Evolutionary conservation across 2,888 invertebrate genomes (phyloP).

Genomic region (Metalampra italica): DNA sequence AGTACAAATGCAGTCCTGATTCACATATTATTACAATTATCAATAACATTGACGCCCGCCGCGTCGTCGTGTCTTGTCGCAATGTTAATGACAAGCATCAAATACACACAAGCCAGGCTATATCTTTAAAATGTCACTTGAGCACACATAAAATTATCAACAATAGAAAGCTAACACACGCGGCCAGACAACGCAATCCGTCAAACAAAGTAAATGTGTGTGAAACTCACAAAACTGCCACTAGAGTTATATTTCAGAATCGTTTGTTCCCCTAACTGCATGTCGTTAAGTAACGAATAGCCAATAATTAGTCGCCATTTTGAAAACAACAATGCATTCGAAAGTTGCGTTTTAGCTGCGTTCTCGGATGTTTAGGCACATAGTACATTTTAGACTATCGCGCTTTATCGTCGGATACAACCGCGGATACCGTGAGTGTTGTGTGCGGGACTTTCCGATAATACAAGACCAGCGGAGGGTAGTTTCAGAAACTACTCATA

Average conservation of each 20-base stretch:
- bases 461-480: no score
- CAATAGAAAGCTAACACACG: slow-evolving; percentile 24
- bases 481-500: no score
- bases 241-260: slow-evolving; percentile 22
- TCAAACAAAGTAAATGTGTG: slow-evolving; percentile 17
- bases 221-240: slow-evolving; percentile 17
- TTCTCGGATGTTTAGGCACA: background rate
- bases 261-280: slow-evolving; percentile 27
- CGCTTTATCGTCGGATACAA: no score
- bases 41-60: no score
- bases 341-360: slow-evolving; percentile 8
- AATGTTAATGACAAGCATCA: no score
- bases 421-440: no score
- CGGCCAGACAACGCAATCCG: slow-evolving; percentile 15
- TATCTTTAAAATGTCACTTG: background rate
- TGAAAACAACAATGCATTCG: slow-evolving; percentile 31
- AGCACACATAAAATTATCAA: background rate
- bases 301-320: slow-evolving; percentile 36
- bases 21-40: no score
- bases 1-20: no score
- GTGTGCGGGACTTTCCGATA: no score
- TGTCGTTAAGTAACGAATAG: slow-evolving; percentile 28
- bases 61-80: no score
- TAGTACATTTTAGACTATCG: no score
- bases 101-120: background rate